Base-by-base conservation (phyloP, 2,888 invertebrate species). In the Leistus spinibarbis region DNA sequence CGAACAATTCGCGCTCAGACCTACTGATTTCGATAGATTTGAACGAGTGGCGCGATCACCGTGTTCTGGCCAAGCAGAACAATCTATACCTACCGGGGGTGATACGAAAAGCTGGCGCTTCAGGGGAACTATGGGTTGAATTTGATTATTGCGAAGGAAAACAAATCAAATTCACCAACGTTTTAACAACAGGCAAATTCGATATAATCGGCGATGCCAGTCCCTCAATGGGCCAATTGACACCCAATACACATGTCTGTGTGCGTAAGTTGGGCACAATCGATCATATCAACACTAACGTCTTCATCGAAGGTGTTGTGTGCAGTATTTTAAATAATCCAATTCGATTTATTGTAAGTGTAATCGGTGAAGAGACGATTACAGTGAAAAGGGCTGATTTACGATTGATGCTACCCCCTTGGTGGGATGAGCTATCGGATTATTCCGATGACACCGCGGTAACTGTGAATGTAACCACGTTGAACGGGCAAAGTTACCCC, bases 381-480 rank as follows among this genome's bases (percentile, higher is more conserved):
- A 91, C 93, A 81, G 95, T 97, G 77, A 93, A 95, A 82, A 89
- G 98, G 54, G 96, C 98, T 3, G 96, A 97, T 84, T 88, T 99
- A 76, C 90, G 99, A 22, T 89, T 99, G 23, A 87, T 98, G 79
- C 91, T 94, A 82, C 97, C 98, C 16, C 99, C 98, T 0, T 99
- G 99, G 98, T 95, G 94, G 87, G 99, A 98, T 82, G 98, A 99
- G 86, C 85, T 98, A 76, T 95, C 93, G 81, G 93, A 93, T 81
- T 87, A 89, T 0, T 87, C 64, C 77, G 78, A 71, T 63, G 78
- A 17, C 69, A 73, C 53, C 13, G 69, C 60, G 3, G 67, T 63
- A 22, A 67, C 40, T 22, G 56, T 65, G 22, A 53, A 22, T 23
- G 74, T 27, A 16, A 24, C 62, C 19, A 24, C 53, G 5, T 22